A percentile compares a stretch with the other conserved stretches of the same genome.
These are phyloP conservation scores for Listrodromus nycthemerus DNA, from an alignment of 2,888 invertebrate genomes.

Conservation along the genomic window DNA sequence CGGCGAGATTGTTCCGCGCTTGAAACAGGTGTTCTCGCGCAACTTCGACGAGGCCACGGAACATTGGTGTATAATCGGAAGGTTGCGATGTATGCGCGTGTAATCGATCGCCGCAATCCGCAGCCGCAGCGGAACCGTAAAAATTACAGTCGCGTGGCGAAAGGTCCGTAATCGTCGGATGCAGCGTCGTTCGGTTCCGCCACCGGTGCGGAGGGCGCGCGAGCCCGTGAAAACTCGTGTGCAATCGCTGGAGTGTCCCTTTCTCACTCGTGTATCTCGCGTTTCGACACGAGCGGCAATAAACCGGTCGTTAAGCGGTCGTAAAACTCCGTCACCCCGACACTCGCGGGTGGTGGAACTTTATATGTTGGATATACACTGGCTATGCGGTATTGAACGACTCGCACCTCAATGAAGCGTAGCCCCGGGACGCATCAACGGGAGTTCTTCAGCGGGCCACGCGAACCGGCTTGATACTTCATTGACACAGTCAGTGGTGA, in stretches of 20 bases:
- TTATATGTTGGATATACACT: constrained; percentile 38
- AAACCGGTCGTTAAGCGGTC: constrained; percentile 80
- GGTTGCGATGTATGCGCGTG: neutral
- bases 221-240: constrained; percentile 51
- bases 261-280: constrained; percentile 37
- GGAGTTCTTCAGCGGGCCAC: constrained; percentile 47
- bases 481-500: constrained; percentile 64
- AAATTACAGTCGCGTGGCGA: constrained; percentile 41
- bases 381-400: constrained; percentile 42
- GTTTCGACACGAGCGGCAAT: constrained; percentile 73
- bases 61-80: neutral
- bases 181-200: constrained; percentile 37
- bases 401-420: constrained; percentile 61
- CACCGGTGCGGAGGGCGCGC: constrained; percentile 33
- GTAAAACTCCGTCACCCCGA: constrained; percentile 75
- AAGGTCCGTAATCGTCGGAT: constrained; percentile 53
- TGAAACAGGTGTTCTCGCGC: neutral
- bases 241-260: constrained; percentile 32
- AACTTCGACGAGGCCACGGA: neutral
- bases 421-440: constrained; percentile 55
- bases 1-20: neutral
- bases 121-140: constrained; percentile 12
- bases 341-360: constrained; percentile 37
- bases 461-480: constrained; percentile 49
- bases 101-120: constrained; percentile 10